Evolutionary conservation across 2,797 vertebrate genomes (phyloP), one percentile per base, ranked within the genome.

Genomic region (Lycodopsis pacificus): DNA sequence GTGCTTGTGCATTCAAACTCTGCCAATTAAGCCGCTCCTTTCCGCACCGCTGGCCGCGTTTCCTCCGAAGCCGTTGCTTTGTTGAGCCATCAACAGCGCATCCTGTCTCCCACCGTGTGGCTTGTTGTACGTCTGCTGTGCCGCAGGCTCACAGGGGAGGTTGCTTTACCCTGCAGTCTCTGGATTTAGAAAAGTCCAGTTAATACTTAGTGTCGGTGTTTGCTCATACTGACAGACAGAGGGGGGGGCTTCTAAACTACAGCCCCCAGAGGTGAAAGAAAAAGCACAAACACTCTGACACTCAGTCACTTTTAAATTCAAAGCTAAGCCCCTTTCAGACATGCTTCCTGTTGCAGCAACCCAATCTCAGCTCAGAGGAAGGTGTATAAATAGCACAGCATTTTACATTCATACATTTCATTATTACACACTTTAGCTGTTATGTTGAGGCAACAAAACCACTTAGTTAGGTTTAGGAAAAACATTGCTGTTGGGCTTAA

Each of bases 11-110:
- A 86, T 92, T 86, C 83, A 86, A 88, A 90, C 76, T 78, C 85
- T 71, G 89, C 91, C 91, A 93, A 93, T 94, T 93, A 94, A 89
- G 82, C 82, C 79, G 77, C 83, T 81, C 77, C 90, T 92, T 91
- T 92, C 89, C 88, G 91, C 91, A 86, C 88, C 87, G 82, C 68
- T 88, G 88, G 82, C 83, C 88, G 53, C 71, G 77, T 84, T 84
- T 83, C 85, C 88, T 89, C 80, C 67, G 80, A 86, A 82, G 87
- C 81, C 58, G 22, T 19, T 66, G 81, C 83, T 81, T 87, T 76
- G 88, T 88, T 77, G 86, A 90, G 84, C 87, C 83, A 78, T 91
- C 87, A 79, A 57, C 82, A 66, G 71, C 25, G 51, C 15, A 58
- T 72, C 80, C 85, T 70, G 75, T 77, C 89, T 79, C 72, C 86